A percentile compares a stretch with the other conserved stretches of the same genome.
These are phyloP conservation scores for Drosophila pandora DNA, from an alignment of 1,140 invertebrate species.

Conservation along the genomic window DNA sequence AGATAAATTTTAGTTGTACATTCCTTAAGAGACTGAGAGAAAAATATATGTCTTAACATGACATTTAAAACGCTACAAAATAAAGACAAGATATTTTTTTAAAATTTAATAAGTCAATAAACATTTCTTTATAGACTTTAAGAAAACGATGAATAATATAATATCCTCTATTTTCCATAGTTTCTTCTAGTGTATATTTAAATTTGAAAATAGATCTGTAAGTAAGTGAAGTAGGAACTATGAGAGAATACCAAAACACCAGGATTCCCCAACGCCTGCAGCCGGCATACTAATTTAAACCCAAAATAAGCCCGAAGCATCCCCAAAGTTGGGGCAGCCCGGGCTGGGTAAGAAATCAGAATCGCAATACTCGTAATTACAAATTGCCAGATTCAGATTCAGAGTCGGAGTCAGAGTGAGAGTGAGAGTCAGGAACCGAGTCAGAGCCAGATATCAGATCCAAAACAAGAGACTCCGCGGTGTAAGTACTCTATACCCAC, in stretches of 20 bases:
- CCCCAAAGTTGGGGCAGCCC: slow-evolving; percentile 18
- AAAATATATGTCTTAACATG: not conserved
- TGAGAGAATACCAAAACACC: slow-evolving; percentile 19
- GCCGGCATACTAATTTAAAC: slow-evolving; percentile 56
- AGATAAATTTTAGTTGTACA: slow-evolving; percentile 56
- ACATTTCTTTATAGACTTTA: too few relatives aligned
- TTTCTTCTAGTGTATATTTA: slow-evolving; percentile 4
- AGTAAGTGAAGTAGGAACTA: slow-evolving; percentile 20
- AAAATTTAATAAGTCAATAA: too few relatives aligned
- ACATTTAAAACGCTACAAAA: too few relatives aligned
- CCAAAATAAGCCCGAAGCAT: too few relatives aligned
- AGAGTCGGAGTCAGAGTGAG: not conserved
- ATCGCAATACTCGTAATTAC: slow-evolving; percentile 64
- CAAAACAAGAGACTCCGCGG: not conserved
- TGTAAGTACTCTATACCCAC: slow-evolving; percentile 7
- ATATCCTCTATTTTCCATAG: too few relatives aligned
- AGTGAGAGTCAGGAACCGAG: not conserved
- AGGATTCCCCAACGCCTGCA: slow-evolving; percentile 24
- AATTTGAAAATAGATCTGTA: slow-evolving; percentile 13
- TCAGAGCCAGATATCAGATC: not conserved
- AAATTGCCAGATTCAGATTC: slow-evolving; percentile 51
- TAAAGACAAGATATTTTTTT: too few relatives aligned
- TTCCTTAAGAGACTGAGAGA: slow-evolving; percentile 3
- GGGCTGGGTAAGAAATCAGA: slow-evolving; percentile 41
- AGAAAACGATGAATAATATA: too few relatives aligned